These are phyloP conservation scores for Megalonaias nervosa DNA, from an alignment of 1,140 invertebrate genomes.

Conservation along the genomic window DNA sequence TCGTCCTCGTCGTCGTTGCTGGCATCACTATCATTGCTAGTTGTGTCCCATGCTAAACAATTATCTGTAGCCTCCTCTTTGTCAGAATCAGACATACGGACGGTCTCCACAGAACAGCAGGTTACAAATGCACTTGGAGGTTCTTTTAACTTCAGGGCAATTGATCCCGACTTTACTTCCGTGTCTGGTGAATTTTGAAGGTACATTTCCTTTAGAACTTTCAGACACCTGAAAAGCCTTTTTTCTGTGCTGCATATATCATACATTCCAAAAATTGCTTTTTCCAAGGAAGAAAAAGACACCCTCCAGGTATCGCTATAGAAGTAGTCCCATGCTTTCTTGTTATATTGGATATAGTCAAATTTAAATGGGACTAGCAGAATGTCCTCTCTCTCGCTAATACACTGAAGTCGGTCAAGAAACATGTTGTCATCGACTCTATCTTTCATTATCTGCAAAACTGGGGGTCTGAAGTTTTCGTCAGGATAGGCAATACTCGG, in stretches of 20 bases:
- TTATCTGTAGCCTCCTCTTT: no score
- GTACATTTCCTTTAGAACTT: conserved; percentile 22
- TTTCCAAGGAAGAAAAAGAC: conserved; percentile 19
- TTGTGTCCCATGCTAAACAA: no score
- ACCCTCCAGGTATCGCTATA: conserved; percentile 21
- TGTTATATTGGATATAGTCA: conserved; percentile 1
- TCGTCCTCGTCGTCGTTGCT: no score
- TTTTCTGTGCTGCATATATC: background rate
- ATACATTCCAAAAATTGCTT: conserved; percentile 13
- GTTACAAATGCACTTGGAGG: conserved; percentile 15
- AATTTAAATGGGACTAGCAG: conserved; percentile 19
- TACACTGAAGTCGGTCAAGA: background rate
- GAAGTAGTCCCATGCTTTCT: conserved; percentile 2
- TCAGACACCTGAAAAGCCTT: conserved; percentile 13
- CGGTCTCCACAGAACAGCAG: conserved; percentile 8
- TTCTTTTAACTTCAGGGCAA: conserved; percentile 10
- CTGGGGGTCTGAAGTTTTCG: conserved; percentile 1
- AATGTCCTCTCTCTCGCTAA: background rate
- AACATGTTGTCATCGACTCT: background rate
- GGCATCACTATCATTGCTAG: no score
- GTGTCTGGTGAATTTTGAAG: conserved; percentile 6
- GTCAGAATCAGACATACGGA: background rate
- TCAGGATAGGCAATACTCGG: conserved; percentile 25
- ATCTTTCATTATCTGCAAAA: conserved; percentile 3
- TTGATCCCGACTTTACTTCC: conserved; percentile 4